These are phyloP conservation scores for Buphagus erythrorhynchus DNA, from an alignment of 2,797 vertebrate species.

Conservation along the genomic window DNA sequence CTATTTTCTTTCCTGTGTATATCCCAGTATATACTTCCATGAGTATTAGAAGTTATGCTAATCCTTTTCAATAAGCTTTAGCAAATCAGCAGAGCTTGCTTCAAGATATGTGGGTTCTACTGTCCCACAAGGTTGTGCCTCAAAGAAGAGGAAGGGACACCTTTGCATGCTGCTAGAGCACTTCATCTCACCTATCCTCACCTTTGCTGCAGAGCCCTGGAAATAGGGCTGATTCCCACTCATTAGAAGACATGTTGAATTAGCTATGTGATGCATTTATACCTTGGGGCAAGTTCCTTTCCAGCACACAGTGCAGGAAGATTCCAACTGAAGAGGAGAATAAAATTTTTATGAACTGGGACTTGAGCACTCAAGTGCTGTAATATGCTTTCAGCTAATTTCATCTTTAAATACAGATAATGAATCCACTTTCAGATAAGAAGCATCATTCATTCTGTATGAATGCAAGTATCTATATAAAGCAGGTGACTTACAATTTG, in stretches of 20 bases:
- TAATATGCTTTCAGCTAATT: conserved; percentile 56
- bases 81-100: not conserved
- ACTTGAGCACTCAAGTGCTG: conserved; percentile 36
- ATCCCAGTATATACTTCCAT: not conserved
- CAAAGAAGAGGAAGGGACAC: not conserved
- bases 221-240: not conserved
- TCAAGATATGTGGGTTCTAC: not conserved
- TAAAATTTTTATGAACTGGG: conserved; percentile 63
- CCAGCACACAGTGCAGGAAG: not conserved
- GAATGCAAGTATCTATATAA: not conserved
- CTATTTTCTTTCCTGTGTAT: not conserved
- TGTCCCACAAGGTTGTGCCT: not conserved
- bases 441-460: not conserved
- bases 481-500: not conserved
- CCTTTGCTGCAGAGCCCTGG: not conserved
- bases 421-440: conserved; percentile 41
- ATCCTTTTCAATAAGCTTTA: not conserved
- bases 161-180: fast-evolving
- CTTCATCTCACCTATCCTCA: not conserved
- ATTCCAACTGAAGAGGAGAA: conserved; percentile 32
- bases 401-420: conserved; percentile 58
- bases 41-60: not conserved
- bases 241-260: not conserved
- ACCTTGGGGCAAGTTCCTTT: conserved; percentile 27
- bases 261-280: not conserved